Conservation (phyloP, 1,140 invertebrate genomes). For the Pogonognathellus flavescens region DNA sequence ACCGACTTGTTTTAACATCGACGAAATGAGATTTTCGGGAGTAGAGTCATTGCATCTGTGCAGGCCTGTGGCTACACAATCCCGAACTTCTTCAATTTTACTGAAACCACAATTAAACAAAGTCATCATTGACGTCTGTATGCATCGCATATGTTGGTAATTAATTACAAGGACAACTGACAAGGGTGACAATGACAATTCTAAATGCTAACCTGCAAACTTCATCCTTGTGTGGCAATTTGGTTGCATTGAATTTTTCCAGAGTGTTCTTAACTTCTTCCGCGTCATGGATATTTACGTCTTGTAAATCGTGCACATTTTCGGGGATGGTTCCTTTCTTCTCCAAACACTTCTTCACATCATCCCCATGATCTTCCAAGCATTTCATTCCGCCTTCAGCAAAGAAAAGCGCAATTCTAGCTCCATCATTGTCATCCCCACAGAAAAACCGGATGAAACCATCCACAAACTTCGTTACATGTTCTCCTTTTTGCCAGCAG, state of each 20-base stretch:
- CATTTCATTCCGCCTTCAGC: constrained; percentile 53
- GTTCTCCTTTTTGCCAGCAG: constrained; percentile 62
- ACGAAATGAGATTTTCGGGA: constrained; percentile 62
- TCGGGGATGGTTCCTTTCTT: constrained; percentile 4
- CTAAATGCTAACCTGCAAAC: constrained; percentile 59
- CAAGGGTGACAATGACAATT: too few relatives aligned
- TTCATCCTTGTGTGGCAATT: constrained; percentile 38
- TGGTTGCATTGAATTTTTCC: background rate
- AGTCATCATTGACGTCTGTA: too few relatives aligned
- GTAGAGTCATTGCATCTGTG: constrained; percentile 58
- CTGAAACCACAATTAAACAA: too few relatives aligned
- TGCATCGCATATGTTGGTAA: too few relatives aligned
- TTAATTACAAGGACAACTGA: too few relatives aligned
- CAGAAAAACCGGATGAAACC: constrained; percentile 60
- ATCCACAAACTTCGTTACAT: constrained; percentile 58
- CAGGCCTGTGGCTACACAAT: constrained; percentile 43
- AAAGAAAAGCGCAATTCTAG: constrained; percentile 55
- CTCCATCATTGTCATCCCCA: constrained; percentile 62
- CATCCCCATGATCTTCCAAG: constrained; percentile 51
- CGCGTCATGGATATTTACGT: background rate
- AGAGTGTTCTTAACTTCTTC: constrained; percentile 3
- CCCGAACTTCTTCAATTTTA: constrained; percentile 33
- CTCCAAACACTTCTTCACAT: constrained; percentile 52
- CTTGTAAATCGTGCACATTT: background rate
- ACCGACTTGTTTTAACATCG: constrained; percentile 61